Evolutionary conservation across 2,113 vertebrate species (phyloP), one percentile per base, ranked within the genome.

Genomic region (Chaetura pelagica): DNA sequence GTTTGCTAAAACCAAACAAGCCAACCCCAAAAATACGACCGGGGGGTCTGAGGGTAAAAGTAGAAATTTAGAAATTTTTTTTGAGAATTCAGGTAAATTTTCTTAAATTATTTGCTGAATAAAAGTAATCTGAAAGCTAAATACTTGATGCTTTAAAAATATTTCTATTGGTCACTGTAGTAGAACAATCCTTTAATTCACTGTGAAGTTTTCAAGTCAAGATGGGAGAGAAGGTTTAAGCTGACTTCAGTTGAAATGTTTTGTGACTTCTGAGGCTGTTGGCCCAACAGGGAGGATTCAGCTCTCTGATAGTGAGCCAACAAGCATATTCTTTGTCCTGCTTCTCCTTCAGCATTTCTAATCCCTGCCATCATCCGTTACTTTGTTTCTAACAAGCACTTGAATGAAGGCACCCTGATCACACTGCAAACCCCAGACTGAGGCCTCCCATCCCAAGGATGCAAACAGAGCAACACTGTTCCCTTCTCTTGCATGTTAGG

Each of bases 11-110:
- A 51, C 44, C 20, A 55, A 61, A 34, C 4, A 54, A 61, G 7
- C 11, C 8, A 57, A 55, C 6, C 15, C 0, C 0, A 24, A 38
- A 91, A 76, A 48, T 38, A 7, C 9, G 21, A 22, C 2, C 0
- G n/a, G n/a, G n/a, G n/a, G n/a, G n/a, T 57, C 16, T 16, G 6
- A 34, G 2, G 10, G n/a, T 30, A 42, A 74, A 67, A 77, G 16
- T 20, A 64, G 58, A 72, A 7, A 38, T 27, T 19, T 66, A 54
- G 24, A 32, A 32, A 10, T 21, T 46, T 22, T 85, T 64, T 48
- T 20, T 61, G 26, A 63, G 57, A 49, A 46, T 55, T 87, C 34
- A 44, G 20, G 20, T 84, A 13, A 29, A 22, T 58, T 89, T 89
- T 94, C 10, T 58, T 30, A 42, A 74, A 66, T 61, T 35, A 27